Evolutionary conservation across 2,113 vertebrate genomes (phyloP), one percentile per base, ranked within the genome.

Genomic region (Salvelinus alpinus): DNA sequence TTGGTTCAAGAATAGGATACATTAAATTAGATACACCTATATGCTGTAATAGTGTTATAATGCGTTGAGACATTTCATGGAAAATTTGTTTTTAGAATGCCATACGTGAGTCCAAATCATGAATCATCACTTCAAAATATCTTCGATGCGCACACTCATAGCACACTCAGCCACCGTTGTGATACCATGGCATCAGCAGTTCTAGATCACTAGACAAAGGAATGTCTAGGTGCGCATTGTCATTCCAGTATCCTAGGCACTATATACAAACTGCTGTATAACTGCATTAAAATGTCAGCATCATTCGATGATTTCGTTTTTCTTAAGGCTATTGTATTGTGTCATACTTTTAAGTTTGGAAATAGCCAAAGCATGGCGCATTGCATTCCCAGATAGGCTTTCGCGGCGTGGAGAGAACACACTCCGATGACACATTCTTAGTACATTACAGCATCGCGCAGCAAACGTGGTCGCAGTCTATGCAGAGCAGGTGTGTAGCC

Each of bases 121-220:
- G 59, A 62, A 20, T 62, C 59, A 62, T 62, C 20, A 22, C 2
- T 62, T n/a, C 24, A n/a, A 57, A 12, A 62, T n/a, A 62, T 24
- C 0, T 72, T 72, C 20, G 48, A 25, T 47, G 60, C 22, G 72
- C 72, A 74, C 22, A 64, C 29, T 44, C 72, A 66, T 65, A 24
- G n/a, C 59, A 60, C 59, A 34, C 27, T 65, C 16, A 20, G 69
- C 60, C 65, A 60, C 62, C n/a, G 20, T 6, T 34, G n/a, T 44
- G 47, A 67, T 11, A 16, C 14, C 76, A 75, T 78, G 77, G 73
- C 54, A 64, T 66, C 59, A 54, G 59, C 72, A 62, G 16, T 75
- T 76, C 78, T 87, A 81, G 84, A 89, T 79, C 89, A 84, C 71
- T 68, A 91, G 88, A 91, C 89, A 93, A 92, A 92, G 90, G 80